Evolutionary conservation across 1,140 invertebrate species (phyloP).

Genomic region (Drosophila persimilis): DNA sequence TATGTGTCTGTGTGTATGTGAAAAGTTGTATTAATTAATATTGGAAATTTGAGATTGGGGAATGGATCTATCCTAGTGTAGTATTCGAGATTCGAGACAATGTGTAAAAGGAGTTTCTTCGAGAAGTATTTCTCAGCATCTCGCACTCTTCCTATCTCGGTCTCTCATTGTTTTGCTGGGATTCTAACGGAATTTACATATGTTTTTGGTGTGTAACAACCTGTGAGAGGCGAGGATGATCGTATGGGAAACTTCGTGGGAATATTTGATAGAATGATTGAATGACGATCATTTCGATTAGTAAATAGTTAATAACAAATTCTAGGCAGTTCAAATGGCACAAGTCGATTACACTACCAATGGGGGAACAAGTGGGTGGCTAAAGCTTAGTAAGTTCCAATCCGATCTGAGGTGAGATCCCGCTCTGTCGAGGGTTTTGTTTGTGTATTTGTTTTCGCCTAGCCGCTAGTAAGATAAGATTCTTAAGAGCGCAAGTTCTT

Average conservation of each 20-base stretch:
- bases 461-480: constrained; percentile 20
- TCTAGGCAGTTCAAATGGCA: constrained; percentile 63
- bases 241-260: neutral
- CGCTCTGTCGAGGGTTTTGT: constrained; percentile 21
- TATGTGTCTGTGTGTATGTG: constrained; percentile 34
- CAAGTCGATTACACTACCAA: constrained; percentile 53
- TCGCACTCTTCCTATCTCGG: too few species aligned
- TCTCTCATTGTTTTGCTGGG: neutral
- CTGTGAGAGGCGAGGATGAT: constrained; percentile 43
- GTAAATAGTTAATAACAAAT: constrained; percentile 69
- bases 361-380: constrained; percentile 27
- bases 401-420: constrained; percentile 28
- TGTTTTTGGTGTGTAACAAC: constrained; percentile 41
- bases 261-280: constrained; percentile 28
- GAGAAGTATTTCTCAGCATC: too few species aligned
- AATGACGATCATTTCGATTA: constrained; percentile 31
- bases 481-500: constrained; percentile 5
- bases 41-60: constrained; percentile 23
- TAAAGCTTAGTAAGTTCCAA: constrained; percentile 44
- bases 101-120: constrained; percentile 25
- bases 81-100: constrained; percentile 33
- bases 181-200: constrained; percentile 33
- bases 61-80: constrained; percentile 17
- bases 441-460: constrained; percentile 20
- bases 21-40: constrained; percentile 28